Base-by-base conservation (phyloP, 2,888 invertebrate genomes). In the Dascillus cervinus region DNA sequence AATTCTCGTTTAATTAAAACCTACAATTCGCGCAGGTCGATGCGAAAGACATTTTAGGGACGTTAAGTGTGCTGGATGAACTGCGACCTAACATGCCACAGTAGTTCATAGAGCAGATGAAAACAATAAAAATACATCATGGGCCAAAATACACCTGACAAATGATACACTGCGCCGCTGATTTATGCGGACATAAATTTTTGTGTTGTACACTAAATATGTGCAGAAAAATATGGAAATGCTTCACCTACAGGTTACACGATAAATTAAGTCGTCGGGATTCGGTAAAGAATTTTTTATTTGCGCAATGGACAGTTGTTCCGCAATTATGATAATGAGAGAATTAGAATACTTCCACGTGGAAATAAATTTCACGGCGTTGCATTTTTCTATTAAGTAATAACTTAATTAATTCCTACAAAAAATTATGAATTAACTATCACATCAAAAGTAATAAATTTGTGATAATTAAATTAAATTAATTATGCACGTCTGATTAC, bases 151-250 rank as follows among this genome's bases (percentile, higher is more conserved):
- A 60, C 62, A 63, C 61, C 59, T 65, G 65, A 65, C 65, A 65
- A 64, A 63, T 62, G 62, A 64, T 63, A 64, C 62, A 62, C 55
- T 61, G 60, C 61, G 55, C 56, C 59, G 58, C 59, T 65, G 65
- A 65, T 64, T 64, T 64, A 63, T 58, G 37, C 39, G 39, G 47
- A 50, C 56, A 56, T 64, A 65, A 64, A 65, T 65, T 55, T 49
- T 43, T 38, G 58, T 60, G 36, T 29, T 36, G 33, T 36, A 33
- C 33, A 33, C 37, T 30, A 36, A 36, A 33, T 34, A 33, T 33
- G 33, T 19, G 11, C 19, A 19, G 23, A 11, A 27, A 11, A 27
- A 27, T n/a, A n/a, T n/a, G n/a, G n/a, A n/a, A n/a, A n/a, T n/a
- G n/a, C n/a, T n/a, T n/a, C n/a, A n/a, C n/a, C n/a, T n/a, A n/a